Conservation (phyloP, 2,797 vertebrate species). For the Australoheros facetus region DNA sequence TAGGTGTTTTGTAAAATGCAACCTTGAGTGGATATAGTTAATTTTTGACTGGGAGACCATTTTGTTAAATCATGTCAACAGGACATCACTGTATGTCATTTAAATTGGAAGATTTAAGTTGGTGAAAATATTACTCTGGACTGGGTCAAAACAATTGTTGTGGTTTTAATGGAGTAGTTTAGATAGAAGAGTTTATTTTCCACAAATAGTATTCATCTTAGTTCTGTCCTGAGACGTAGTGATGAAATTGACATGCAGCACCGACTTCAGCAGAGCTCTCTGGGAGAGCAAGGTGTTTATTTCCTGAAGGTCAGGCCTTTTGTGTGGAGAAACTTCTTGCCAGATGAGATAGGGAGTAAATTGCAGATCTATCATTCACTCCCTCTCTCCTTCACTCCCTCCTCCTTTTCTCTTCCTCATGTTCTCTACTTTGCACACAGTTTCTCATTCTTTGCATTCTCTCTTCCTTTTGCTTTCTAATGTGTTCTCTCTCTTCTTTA, state of each 20-base stretch:
- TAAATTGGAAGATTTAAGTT: background rate
- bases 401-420: conserved; percentile 4
- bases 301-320: conserved; percentile 89
- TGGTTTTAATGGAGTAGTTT: background rate
- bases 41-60: accelerated
- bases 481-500: conserved; percentile 19
- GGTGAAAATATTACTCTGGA: background rate
- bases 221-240: conserved; percentile 7
- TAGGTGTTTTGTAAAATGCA: background rate
- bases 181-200: conserved; percentile 23
- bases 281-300: conserved; percentile 79
- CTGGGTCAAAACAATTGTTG: background rate
- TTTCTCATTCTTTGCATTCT: conserved; percentile 29
- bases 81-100: too few relatives aligned
- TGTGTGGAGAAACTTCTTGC: conserved; percentile 89
- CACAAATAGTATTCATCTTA: conserved; percentile 1
- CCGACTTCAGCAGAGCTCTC: conserved; percentile 55
- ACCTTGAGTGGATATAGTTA: background rate
- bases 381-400: conserved; percentile 5
- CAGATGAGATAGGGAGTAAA: conserved; percentile 91
- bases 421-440: conserved; percentile 7
- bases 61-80: background rate
- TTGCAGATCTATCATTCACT: conserved; percentile 85
- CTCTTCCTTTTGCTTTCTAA: conserved; percentile 14
- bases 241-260: conserved; percentile 64